Evolutionary conservation across 2,888 invertebrate genomes (phyloP).

Genomic region (Scaptomyza cyrtandrae): DNA sequence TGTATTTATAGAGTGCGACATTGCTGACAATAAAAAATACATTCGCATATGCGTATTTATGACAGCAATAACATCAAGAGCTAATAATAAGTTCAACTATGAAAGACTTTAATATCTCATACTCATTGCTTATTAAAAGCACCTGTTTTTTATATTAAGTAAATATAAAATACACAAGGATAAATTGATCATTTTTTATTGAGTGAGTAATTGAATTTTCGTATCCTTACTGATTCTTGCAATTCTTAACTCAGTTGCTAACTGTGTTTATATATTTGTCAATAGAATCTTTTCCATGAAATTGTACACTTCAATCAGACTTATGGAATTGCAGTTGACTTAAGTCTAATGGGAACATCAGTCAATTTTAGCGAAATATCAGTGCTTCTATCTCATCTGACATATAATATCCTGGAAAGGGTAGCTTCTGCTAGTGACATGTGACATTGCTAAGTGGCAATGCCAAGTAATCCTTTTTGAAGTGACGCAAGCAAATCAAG

Average conservation of each 20-base stretch:
- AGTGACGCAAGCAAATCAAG: slow-evolving; percentile 48
- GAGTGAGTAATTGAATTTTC: background rate
- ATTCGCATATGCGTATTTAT: background rate
- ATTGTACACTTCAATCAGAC: slow-evolving; percentile 6
- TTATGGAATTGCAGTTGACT: slow-evolving; percentile 4
- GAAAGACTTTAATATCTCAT: background rate
- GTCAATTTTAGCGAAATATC: background rate
- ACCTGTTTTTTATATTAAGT: background rate
- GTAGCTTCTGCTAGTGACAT: slow-evolving; percentile 35
- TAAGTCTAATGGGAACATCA: slow-evolving; percentile 2
- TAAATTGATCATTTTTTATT: no score
- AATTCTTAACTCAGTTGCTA: no score
- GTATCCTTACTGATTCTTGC: no score
- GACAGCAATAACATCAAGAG: background rate
- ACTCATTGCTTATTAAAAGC: background rate
- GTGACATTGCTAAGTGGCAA: slow-evolving; percentile 52
- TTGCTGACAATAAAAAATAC: slow-evolving; percentile 63
- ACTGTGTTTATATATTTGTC: no score
- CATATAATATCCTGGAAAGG: background rate
- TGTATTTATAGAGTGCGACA: slow-evolving; percentile 72
- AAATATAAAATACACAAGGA: no score
- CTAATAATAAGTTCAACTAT: slow-evolving; percentile 12
- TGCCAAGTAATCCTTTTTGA: slow-evolving; percentile 40
- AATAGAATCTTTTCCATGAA: background rate
- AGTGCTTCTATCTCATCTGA: background rate